These are phyloP conservation scores for Pseudonaja textilis DNA, from an alignment of 2,113 vertebrate genomes.

Conservation along the genomic window DNA sequence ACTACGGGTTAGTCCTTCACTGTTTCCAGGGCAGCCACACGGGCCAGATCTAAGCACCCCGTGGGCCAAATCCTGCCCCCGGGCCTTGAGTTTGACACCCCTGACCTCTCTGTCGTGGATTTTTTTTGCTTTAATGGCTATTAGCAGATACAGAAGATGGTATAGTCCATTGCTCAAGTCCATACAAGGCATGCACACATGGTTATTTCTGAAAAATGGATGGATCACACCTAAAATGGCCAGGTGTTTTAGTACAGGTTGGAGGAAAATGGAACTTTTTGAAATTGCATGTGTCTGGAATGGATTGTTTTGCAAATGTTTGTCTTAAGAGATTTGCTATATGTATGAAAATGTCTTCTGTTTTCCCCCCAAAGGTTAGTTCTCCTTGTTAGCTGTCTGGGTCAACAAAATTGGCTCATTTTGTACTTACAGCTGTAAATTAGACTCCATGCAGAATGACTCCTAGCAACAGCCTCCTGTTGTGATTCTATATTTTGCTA, in stretches of 20 bases:
- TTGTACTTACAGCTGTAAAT: neutral
- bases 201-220: neutral
- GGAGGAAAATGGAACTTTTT: neutral
- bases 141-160: neutral
- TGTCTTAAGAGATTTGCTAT: neutral
- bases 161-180: neutral
- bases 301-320: neutral
- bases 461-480: slow-evolving; percentile 11
- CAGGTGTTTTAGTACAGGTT: neutral
- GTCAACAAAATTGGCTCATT: neutral
- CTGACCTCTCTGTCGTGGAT: neutral
- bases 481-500: slow-evolving; percentile 3
- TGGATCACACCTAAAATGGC: neutral
- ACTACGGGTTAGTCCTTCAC: no score
- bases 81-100: no score
- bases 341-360: neutral
- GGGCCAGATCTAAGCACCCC: no score
- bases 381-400: neutral
- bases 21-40: no score
- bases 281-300: neutral
- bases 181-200: neutral
- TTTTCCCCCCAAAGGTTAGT: neutral
- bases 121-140: neutral
- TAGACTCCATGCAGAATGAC: neutral
- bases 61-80: no score